Conservation (phyloP, 2,113 vertebrate species). For the Ophthalmotilapia sp. region DNA sequence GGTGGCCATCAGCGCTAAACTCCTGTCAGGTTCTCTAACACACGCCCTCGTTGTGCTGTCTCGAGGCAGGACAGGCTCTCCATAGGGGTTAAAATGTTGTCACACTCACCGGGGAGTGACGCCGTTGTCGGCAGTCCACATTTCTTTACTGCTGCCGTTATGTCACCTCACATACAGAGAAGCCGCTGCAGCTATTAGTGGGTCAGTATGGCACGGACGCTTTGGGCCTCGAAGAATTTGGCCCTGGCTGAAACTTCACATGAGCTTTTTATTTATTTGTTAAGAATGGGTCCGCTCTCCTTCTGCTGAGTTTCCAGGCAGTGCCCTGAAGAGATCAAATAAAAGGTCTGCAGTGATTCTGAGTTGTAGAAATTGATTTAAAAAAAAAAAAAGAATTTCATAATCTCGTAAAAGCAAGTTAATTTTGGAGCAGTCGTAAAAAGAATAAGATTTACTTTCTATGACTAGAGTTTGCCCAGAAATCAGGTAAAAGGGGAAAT, state of each 20-base stretch:
- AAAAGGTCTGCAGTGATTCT: neutral
- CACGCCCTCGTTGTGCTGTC: slow-evolving; percentile 14
- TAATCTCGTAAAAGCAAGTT: neutral
- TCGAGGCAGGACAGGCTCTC: slow-evolving; percentile 20
- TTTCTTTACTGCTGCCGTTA: slow-evolving; percentile 1
- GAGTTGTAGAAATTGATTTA: neutral
- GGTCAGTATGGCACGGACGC: neutral
- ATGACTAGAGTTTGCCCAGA: neutral
- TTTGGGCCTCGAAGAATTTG: neutral
- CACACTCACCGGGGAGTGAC: slow-evolving; percentile 23
- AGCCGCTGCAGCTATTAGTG: slow-evolving; percentile 25
- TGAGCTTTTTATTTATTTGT: neutral
- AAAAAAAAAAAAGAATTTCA: neutral
- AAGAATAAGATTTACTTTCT: neutral
- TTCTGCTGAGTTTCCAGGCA: neutral
- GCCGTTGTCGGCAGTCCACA: slow-evolving; percentile 19
- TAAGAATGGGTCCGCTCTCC: neutral
- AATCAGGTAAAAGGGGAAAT: neutral
- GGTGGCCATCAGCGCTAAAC: slow-evolving; percentile 60
- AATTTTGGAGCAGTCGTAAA: neutral
- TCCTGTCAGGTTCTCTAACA: slow-evolving; percentile 57
- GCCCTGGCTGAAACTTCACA: neutral
- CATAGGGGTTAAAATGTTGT: slow-evolving; percentile 36
- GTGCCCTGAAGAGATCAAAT: neutral
- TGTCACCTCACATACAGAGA: slow-evolving; percentile 7